Evolutionary conservation across 2,797 vertebrate genomes (phyloP).

Genomic region (Carcharodon carcharias): DNA sequence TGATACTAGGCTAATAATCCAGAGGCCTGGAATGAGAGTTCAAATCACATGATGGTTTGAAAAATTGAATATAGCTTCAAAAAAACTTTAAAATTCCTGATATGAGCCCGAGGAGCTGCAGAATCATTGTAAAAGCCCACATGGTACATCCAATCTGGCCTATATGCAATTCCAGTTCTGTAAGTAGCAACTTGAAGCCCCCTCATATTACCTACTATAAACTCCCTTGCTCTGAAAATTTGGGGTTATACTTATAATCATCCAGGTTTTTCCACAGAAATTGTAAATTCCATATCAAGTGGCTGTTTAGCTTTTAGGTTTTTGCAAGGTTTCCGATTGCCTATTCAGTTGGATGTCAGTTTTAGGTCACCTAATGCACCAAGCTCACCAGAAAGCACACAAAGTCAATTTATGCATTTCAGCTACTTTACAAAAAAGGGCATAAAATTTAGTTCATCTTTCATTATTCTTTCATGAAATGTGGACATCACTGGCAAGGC

Average conservation of each 20-base stretch:
- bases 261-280: background rate
- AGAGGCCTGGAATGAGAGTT: background rate
- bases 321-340: background rate
- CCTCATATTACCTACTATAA: background rate
- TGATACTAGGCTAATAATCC: background rate
- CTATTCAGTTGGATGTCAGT: background rate
- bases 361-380: background rate
- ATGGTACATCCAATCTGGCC: background rate
- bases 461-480: too few relatives aligned
- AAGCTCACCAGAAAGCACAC: background rate
- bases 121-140: background rate
- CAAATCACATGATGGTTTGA: background rate
- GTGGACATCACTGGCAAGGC: too few relatives aligned
- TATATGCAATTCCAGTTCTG: background rate
- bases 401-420: background rate
- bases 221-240: background rate
- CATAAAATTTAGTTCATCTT: background rate
- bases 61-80: background rate
- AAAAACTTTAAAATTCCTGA: background rate
- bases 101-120: background rate
- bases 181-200: background rate
- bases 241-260: background rate
- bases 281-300: background rate
- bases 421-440: background rate
- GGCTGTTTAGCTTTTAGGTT: background rate